Percentiles rank a stretch among this genome's conserved stretches.
Evolutionary conservation across 2,113 vertebrate genomes (phyloP).

Genomic region (Elaphurus davidianus): DNA sequence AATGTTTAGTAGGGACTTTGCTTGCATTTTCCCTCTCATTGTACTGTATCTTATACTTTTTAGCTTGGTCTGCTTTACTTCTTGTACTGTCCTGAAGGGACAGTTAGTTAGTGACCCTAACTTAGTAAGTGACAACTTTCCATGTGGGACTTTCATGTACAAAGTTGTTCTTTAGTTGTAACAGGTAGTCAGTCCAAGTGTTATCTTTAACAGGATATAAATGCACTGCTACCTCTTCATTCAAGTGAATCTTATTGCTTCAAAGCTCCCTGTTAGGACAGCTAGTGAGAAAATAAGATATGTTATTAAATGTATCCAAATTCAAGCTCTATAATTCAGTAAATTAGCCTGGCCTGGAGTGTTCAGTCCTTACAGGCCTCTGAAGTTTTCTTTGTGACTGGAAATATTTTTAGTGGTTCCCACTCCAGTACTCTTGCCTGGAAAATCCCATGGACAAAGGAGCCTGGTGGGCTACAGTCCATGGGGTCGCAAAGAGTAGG

Average conservation of each 20-base stretch:
- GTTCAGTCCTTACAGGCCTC: background rate
- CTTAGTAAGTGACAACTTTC: background rate
- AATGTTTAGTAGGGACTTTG: background rate
- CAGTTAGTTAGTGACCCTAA: background rate
- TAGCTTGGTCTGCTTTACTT: background rate
- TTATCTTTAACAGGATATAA: background rate
- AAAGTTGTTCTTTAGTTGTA: background rate
- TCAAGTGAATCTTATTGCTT: background rate
- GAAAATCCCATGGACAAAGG: background rate
- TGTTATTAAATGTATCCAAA: background rate
- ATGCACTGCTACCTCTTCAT: background rate
- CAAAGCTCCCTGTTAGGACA: background rate
- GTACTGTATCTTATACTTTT: background rate
- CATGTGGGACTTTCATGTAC: background rate
- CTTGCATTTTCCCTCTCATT: background rate
- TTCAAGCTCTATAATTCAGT: background rate
- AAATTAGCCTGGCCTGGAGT: background rate
- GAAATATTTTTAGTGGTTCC: slow-evolving; percentile 13
- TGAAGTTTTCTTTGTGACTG: background rate
- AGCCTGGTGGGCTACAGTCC: too few relatives aligned
- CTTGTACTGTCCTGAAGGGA: background rate
- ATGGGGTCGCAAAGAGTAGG: background rate
- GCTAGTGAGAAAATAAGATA: background rate
- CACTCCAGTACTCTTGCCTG: background rate
- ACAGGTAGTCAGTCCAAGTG: background rate